Evolutionary conservation across 1,140 invertebrate genomes (phyloP), one percentile per base, ranked within the genome.

Genomic region (Drosophila malerkotliana): DNA sequence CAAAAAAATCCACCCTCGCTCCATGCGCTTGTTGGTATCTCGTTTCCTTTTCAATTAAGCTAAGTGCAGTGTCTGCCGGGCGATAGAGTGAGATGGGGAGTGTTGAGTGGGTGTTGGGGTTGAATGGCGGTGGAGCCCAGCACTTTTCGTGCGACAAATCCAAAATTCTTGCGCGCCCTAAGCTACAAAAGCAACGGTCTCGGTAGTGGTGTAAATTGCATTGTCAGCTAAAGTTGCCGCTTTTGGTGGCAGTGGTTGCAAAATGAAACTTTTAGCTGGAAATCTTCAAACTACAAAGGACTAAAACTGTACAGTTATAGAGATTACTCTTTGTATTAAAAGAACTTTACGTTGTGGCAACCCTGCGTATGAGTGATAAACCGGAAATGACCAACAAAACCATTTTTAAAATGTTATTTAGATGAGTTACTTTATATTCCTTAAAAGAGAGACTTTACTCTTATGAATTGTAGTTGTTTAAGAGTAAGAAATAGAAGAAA

Each of bases 1-100:
- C 52, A 37, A 71, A 69, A 71, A 71, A 71, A 71, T 47, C 67
- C 67, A 71, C 67, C 67, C 67, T 71, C 67, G 67, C 67, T 69
- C 18, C 32, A 68, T 32, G 34, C 4, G 2, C 12, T 37, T 45
- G 49, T 69, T 66, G 37, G 15, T 28, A 24, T 57, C 59, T 49
- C 66, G 28, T 57, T 49, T 49, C 21, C 32, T 37, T 49, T 71
- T 69, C 52, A 71, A 49, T 71, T 71, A 69, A 24, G 24, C 64
- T 39, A 49, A 69, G 63, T 69, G 67, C 67, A 69, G 41, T 69
- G 51, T 69, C 66, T 67, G 26, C 62, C 14, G 41, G 41, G 8
- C 8, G 8, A 34, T 26, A 58, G 37, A 10, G 39, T 28, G 10
- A n/a, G 57, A 14, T 14, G 24, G 26, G n/a, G 14, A 15, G 41